phyloP scores from a whole-genome alignment of 2,113 vertebrate genomes.

The Crocuta crocuta region DNA sequence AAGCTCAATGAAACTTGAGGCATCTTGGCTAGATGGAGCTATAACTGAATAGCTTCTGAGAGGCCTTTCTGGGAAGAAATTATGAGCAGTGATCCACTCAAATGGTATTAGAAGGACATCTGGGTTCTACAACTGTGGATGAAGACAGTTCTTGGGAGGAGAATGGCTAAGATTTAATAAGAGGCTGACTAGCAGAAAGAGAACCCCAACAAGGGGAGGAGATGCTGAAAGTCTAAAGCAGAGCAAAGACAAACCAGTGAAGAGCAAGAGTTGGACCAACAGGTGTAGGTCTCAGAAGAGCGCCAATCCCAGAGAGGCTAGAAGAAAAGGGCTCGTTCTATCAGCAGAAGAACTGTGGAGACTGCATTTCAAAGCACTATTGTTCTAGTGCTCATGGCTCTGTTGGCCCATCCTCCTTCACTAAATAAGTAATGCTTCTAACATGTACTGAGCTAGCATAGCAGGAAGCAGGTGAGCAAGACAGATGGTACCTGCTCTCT shows the following conservation, averaged over 20 bases:
- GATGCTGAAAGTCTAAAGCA: not conserved
- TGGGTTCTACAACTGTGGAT: not conserved
- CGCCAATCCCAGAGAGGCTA: not conserved
- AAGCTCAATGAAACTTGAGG: not conserved
- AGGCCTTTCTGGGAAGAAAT: not conserved
- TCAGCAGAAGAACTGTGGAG: not conserved
- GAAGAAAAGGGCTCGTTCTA: slow-evolving; percentile 8
- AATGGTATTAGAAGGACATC: not conserved
- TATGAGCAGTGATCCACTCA: not conserved
- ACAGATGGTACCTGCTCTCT: not conserved
- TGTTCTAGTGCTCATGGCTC: not conserved
- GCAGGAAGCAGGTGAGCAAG: not conserved
- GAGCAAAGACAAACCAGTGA: not conserved
- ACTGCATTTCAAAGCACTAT: not conserved
- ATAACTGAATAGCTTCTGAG: not conserved
- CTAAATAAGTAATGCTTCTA: not conserved
- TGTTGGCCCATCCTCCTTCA: not conserved
- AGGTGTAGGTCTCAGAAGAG: not conserved
- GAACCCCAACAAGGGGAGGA: not conserved
- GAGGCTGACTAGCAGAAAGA: slow-evolving; percentile 7
- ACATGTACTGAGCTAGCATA: not conserved
- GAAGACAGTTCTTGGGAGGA: not conserved
- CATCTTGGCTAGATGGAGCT: not conserved
- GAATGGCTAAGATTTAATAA: not conserved
- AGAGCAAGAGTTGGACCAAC: not conserved